A percentile compares a stretch with the other conserved stretches of the same genome.
Evolutionary conservation across 2,888 invertebrate species (phyloP).

Genomic region (Heliconius hortense): DNA sequence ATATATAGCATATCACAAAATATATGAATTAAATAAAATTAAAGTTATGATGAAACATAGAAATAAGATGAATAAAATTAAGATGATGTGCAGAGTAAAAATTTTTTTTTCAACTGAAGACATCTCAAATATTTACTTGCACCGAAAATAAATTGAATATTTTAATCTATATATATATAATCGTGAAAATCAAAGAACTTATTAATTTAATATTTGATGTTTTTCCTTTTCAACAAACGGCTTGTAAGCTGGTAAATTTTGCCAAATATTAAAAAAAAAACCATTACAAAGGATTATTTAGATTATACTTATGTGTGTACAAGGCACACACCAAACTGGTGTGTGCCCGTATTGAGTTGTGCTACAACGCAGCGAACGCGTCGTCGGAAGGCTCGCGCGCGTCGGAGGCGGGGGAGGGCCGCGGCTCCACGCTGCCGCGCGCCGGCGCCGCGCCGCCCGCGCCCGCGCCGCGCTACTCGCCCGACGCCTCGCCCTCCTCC

Average conservation of each 20-base stretch:
- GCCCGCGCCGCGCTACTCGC: constrained; percentile 61
- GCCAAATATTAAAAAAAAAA: not conserved
- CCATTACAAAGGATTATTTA: too few relatives aligned
- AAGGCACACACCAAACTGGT: not conserved
- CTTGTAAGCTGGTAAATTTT: not conserved
- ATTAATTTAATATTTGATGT: not conserved
- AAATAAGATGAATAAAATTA: too few relatives aligned
- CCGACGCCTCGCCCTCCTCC: constrained; percentile 81
- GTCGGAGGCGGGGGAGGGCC: constrained; percentile 77
- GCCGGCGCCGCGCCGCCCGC: constrained; percentile 70
- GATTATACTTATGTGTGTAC: too few relatives aligned
- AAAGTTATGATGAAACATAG: too few relatives aligned
- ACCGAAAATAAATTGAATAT: too few relatives aligned
- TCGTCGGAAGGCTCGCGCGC: constrained; percentile 78
- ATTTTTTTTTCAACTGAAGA: too few relatives aligned
- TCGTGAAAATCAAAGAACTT: too few relatives aligned
- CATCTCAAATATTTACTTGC: too few relatives aligned
- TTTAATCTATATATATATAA: too few relatives aligned
- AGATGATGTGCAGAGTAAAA: too few relatives aligned
- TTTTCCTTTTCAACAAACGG: not conserved
- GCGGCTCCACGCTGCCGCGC: constrained; percentile 70
- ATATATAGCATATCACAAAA: too few relatives aligned
- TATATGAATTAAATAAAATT: too few relatives aligned
- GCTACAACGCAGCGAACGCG: constrained; percentile 80
- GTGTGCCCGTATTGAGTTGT: constrained; percentile 66